A percentile compares a stretch with the other conserved stretches of the same genome.
Evolutionary conservation across 2,888 invertebrate genomes (phyloP).

Genomic region (Gari tellinella): DNA sequence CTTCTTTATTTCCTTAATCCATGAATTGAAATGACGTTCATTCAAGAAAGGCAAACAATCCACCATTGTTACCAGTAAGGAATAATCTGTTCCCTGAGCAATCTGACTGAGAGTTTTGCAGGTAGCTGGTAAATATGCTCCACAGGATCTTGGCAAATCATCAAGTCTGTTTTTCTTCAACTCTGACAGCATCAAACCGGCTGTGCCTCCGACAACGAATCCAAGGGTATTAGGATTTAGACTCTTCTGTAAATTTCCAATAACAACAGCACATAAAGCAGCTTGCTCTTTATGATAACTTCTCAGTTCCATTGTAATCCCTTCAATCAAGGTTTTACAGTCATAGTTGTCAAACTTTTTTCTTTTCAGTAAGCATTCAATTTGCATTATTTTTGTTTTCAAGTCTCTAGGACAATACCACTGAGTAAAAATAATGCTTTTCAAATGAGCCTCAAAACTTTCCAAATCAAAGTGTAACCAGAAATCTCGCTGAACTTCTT

Average conservation of each 20-base stretch:
- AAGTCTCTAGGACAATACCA: not conserved
- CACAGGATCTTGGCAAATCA: slow-evolving; percentile 6
- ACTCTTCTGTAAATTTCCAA: slow-evolving; percentile 5
- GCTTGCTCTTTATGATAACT: not conserved
- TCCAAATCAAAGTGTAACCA: not conserved
- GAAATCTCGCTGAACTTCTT: slow-evolving; percentile 1
- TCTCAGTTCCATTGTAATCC: not conserved
- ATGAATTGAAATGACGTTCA: not conserved
- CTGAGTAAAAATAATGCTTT: not conserved
- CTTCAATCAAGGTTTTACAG: not conserved
- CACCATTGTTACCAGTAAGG: not conserved
- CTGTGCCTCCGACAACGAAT: not conserved
- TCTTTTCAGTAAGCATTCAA: not conserved
- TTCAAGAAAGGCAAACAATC: slow-evolving; percentile 7
- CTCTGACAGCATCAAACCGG: not conserved
- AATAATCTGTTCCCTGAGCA: not conserved
- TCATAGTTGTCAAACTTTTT: not conserved
- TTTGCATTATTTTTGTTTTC: not conserved
- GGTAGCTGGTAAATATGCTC: not conserved
- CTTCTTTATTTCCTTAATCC: too few species aligned
- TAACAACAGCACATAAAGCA: not conserved
- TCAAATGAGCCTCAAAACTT: slow-evolving; percentile 1
- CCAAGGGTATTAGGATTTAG: not conserved
- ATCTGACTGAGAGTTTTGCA: not conserved
- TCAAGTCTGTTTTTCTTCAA: not conserved